Base-by-base conservation (phyloP, 2,888 invertebrate species). In the Xanthia togata region DNA sequence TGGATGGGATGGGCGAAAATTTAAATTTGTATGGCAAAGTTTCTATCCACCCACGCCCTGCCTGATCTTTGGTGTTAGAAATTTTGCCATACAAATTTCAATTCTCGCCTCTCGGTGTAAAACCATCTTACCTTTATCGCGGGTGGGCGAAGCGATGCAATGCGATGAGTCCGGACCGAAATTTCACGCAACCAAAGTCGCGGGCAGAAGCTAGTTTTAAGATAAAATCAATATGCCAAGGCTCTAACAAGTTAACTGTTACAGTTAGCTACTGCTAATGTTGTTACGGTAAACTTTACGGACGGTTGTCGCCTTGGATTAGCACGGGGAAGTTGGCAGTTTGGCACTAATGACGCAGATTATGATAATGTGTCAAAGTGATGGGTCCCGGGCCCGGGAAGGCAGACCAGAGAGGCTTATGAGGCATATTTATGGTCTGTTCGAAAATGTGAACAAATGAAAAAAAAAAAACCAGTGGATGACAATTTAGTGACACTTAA, bases 171-270 rank as follows among this genome's bases (percentile, higher is more conserved):
- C 47, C 5, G 17, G 20, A 6, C 20, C 20, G 20, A 50, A 50
- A 50, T 47, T 47, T 47, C 20, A 50, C 20, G 47, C 47, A 5
- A 17, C 5, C 20, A 2, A 47, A 20, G 12, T 20, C 20, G 20
- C 26, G 26, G 20, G 2, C 26, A 8, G 20, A 31, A 47, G 47
- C 4, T 65, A 31, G 65, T 70, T 64, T 63, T 57, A 70, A 73
- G 77, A 83, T 80, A 80, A 83, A 80, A 80, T 83, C 80, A 77
- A 83, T 77, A 83, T 76, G 70, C 67, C 59, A 74, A 57, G 26
- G 44, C 44, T 68, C 57, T 55, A 65, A 83, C 73, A 62, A 80
- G 80, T 80, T 73, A 79, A 82, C 69, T 67, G 82, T 70, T 31
- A 71, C 69, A 69, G 73, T 82, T 76, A 65, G 57, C 67, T 26